Evolutionary conservation across 2,113 vertebrate genomes (phyloP).

Genomic region (Oenanthe melanoleuca): DNA sequence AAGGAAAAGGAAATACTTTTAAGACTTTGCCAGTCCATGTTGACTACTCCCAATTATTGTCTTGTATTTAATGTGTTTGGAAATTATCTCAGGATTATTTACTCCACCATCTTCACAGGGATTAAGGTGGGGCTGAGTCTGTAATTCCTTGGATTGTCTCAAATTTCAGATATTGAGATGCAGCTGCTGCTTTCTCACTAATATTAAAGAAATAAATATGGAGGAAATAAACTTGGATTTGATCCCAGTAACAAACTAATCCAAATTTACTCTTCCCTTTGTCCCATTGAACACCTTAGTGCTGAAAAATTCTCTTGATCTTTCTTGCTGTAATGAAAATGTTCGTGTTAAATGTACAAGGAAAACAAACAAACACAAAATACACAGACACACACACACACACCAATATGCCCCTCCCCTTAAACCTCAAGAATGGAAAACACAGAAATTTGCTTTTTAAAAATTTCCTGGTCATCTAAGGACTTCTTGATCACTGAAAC

Average conservation of each 20-base stretch:
- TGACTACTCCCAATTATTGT: background rate
- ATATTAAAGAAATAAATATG: background rate
- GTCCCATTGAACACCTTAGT: background rate
- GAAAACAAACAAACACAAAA: background rate
- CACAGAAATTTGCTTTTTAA: background rate
- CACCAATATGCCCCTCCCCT: rapidly evolving
- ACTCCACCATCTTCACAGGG: background rate
- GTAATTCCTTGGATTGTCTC: background rate
- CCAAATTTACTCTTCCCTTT: background rate
- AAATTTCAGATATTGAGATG: background rate
- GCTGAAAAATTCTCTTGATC: background rate
- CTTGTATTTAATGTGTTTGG: background rate
- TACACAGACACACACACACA: too few species aligned
- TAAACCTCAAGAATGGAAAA: background rate
- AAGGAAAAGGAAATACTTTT: background rate
- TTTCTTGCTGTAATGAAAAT: background rate
- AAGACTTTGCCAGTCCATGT: background rate
- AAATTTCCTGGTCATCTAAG: background rate
- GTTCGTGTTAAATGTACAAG: background rate
- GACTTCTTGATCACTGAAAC: background rate
- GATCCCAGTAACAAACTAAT: background rate
- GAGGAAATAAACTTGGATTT: background rate
- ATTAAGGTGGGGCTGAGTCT: background rate
- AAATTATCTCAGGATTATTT: background rate
- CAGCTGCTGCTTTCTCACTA: background rate